Percentiles rank a stretch among this genome's conserved stretches.
Evolutionary conservation across 1,140 invertebrate species (phyloP).

Genomic region (Oedothorax gibbosus): DNA sequence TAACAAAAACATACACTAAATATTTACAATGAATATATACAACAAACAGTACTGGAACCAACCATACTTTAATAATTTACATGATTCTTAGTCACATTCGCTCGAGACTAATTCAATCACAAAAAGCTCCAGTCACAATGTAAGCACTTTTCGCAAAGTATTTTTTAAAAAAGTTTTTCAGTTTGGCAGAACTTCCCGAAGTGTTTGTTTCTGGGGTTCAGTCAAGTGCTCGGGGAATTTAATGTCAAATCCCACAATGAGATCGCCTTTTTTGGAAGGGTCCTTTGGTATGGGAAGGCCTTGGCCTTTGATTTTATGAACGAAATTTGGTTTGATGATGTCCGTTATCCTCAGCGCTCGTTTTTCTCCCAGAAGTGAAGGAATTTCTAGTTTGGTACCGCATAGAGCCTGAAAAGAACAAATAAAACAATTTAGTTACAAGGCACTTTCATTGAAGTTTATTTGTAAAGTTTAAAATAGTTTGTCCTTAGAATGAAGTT

Average conservation of each 20-base stretch:
- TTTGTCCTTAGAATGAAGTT: not conserved
- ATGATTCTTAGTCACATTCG: no score
- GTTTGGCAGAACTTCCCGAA: conserved; percentile 86
- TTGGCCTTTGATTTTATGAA: conserved; percentile 90
- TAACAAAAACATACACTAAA: no score
- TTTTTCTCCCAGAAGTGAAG: conserved; percentile 89
- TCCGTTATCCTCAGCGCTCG: conserved; percentile 88
- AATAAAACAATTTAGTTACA: not conserved
- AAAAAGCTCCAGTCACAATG: not conserved
- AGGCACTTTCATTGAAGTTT: not conserved
- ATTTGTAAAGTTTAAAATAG: no score
- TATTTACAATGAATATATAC: no score
- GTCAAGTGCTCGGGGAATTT: conserved; percentile 92
- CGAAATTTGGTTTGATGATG: conserved; percentile 86
- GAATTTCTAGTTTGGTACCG: conserved; percentile 89
- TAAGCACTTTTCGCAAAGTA: not conserved
- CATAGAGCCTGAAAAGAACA: conserved; percentile 83
- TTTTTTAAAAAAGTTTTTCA: not conserved
- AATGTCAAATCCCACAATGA: conserved; percentile 97
- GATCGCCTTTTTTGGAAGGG: conserved; percentile 88
- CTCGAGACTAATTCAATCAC: no score
- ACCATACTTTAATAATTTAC: no score
- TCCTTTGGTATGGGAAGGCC: conserved; percentile 97
- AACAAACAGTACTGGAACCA: no score
- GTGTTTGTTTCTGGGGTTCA: conserved; percentile 86